These are phyloP conservation scores for Neoascia interrupta DNA, from an alignment of 2,888 invertebrate genomes.

Conservation along the genomic window DNA sequence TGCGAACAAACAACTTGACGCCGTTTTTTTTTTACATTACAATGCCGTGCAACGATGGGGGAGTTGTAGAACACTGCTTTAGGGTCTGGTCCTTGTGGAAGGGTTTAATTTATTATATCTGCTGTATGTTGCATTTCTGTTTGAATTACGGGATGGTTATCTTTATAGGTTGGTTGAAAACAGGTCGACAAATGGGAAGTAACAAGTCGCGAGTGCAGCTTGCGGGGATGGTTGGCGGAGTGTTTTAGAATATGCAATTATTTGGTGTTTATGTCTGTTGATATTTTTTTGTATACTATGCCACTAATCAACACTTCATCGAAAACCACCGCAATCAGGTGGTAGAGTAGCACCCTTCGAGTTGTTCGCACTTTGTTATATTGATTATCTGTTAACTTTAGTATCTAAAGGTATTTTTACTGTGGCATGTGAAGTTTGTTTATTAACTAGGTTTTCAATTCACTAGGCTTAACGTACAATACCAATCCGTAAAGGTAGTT, in stretches of 20 bases:
- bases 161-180: constrained; percentile 18
- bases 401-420: too few relatives aligned
- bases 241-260: constrained; percentile 56
- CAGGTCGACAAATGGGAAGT: constrained; percentile 37
- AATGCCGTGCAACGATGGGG: too few relatives aligned
- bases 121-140: constrained; percentile 18
- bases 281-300: constrained; percentile 48
- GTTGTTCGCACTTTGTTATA: too few relatives aligned
- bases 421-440: too few relatives aligned
- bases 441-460: too few relatives aligned
- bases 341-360: too few relatives aligned
- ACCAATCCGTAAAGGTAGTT: too few relatives aligned
- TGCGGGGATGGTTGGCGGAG: background rate
- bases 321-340: constrained; percentile 39
- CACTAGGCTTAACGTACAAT: too few relatives aligned
- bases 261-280: constrained; percentile 41
- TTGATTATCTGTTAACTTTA: too few relatives aligned
- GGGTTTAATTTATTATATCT: constrained; percentile 35
- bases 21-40: constrained; percentile 27
- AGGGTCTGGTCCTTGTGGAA: background rate
- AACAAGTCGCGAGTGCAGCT: too few relatives aligned
- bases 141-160: constrained; percentile 45
- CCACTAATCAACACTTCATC: constrained; percentile 64
- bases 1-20: constrained; percentile 8
- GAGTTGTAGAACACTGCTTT: background rate